A percentile compares a stretch with the other conserved stretches of the same genome.
Evolutionary conservation across 1,140 invertebrate genomes (phyloP).

Genomic region (Trichonephila clavata): DNA sequence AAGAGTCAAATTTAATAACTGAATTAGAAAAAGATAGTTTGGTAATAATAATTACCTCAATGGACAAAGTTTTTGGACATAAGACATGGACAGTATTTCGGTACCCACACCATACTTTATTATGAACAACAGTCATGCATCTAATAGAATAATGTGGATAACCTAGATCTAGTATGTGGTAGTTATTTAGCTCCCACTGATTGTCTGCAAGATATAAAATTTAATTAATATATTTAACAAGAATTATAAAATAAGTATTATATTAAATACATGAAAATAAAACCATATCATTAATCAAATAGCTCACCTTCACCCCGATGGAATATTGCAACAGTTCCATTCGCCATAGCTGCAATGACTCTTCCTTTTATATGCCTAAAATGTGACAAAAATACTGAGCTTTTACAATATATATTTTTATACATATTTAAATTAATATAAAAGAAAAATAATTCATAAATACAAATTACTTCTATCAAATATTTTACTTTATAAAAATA

Average conservation of each 20-base stretch:
- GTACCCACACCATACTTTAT: constrained; percentile 98
- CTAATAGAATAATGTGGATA: constrained; percentile 93
- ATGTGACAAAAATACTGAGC: not conserved
- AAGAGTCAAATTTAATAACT: no score
- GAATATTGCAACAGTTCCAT: constrained; percentile 97
- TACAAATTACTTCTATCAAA: no score
- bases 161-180: constrained; percentile 95
- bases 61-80: constrained; percentile 92
- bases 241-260: no score
- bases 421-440: not conserved
- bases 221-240: no score
- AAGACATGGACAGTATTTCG: constrained; percentile 97
- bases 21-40: no score
- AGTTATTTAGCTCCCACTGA: constrained; percentile 95
- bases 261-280: not conserved
- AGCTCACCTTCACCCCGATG: constrained; percentile 85
- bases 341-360: constrained; percentile 96
- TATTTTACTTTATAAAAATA: no score
- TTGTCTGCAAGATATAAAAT: constrained; percentile 85
- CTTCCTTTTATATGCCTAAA: constrained; percentile 91
- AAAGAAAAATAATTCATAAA: no score
- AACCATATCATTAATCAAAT: not conserved
- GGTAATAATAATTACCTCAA: constrained; percentile 80
- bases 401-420: not conserved
- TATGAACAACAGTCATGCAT: constrained; percentile 91